These are phyloP conservation scores for Mythimna ferrago DNA, from an alignment of 2,888 invertebrate species.

Conservation along the genomic window DNA sequence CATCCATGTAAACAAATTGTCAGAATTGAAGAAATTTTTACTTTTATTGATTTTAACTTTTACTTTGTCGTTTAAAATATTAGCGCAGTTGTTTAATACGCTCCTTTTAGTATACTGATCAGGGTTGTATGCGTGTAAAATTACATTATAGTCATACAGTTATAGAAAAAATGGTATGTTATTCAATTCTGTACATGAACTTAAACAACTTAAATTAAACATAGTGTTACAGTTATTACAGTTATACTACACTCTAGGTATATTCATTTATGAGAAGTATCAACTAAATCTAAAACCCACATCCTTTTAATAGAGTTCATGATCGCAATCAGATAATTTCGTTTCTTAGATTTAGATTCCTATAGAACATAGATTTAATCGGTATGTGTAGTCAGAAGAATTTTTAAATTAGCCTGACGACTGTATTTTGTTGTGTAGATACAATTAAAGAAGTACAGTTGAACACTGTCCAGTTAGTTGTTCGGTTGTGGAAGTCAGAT, in stretches of 20 bases:
- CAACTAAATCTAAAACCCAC: too few relatives aligned
- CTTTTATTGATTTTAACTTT: neutral
- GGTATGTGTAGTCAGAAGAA: too few relatives aligned
- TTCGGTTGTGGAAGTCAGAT: neutral
- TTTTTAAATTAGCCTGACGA: neutral
- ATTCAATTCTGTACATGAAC: slow-evolving; percentile 17
- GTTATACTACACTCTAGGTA: neutral
- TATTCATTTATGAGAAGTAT: neutral
- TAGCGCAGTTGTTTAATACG: neutral
- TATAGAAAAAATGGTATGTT: neutral
- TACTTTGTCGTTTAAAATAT: too few relatives aligned
- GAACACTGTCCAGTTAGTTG: too few relatives aligned
- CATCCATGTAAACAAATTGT: slow-evolving; percentile 10
- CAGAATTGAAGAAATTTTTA: neutral
- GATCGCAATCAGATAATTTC: neutral
- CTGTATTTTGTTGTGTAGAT: neutral
- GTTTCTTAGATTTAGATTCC: slow-evolving; percentile 3
- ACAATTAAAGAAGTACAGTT: neutral
- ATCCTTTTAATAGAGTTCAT: too few relatives aligned
- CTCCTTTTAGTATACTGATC: neutral
- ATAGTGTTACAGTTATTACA: neutral
- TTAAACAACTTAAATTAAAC: slow-evolving; percentile 25
- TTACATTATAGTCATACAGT: neutral
- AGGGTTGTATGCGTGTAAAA: neutral
- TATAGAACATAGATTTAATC: neutral